These are phyloP conservation scores for Eristalis tenax DNA, from an alignment of 2,888 invertebrate species.

Conservation along the genomic window DNA sequence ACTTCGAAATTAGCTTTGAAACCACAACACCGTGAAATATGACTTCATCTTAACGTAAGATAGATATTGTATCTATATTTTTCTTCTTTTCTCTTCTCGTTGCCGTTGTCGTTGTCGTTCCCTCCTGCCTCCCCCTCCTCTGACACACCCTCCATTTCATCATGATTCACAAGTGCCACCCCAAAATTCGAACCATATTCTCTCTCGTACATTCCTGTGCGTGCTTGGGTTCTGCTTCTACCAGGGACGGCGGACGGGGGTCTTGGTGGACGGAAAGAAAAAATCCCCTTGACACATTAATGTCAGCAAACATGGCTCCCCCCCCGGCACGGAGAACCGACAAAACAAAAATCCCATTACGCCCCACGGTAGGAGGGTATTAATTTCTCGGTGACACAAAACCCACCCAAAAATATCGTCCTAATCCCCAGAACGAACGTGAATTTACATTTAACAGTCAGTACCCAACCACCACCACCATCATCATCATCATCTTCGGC, in stretches of 20 bases:
- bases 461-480: not conserved
- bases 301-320: constrained; percentile 3
- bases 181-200: not conserved
- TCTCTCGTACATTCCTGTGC: no score
- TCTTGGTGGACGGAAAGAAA: no score
- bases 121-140: not conserved
- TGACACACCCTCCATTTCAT: not conserved
- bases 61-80: constrained; percentile 41
- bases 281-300: not conserved
- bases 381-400: constrained; percentile 48
- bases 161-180: not conserved
- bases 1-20: constrained; percentile 66
- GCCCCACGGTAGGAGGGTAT: constrained; percentile 33
- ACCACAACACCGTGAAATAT: constrained; percentile 69
- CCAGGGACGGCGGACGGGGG: not conserved
- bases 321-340: not conserved
- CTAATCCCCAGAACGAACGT: constrained; percentile 46
- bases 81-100: not conserved
- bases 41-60: constrained; percentile 64
- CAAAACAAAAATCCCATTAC: constrained; percentile 22
- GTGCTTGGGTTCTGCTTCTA: no score
- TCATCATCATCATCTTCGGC: not conserved
- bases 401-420: constrained; percentile 6
- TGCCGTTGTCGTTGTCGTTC: constrained; percentile 5
- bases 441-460: constrained; percentile 57